Conservation (phyloP, 2,113 vertebrate genomes). For the Hippocampus zosterae region DNA sequence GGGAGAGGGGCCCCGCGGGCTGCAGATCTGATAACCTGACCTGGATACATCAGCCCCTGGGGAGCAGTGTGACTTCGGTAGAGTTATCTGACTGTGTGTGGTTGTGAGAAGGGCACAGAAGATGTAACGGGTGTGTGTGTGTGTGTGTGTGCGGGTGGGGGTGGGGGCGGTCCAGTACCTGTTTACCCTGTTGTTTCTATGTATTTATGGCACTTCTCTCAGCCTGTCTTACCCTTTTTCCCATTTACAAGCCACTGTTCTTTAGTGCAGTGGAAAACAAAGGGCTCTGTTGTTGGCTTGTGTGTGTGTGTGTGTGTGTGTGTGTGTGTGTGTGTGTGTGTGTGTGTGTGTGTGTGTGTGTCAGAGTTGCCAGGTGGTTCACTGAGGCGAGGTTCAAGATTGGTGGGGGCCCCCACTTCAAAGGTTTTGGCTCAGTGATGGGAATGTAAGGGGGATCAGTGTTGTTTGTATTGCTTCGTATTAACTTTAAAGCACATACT, state of each 20-base stretch:
- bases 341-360: constrained; percentile 8
- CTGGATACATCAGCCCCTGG: constrained; percentile 62
- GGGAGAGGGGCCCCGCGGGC: constrained; percentile 54
- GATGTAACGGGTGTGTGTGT: neutral
- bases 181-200: constrained; percentile 7
- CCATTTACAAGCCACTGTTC: constrained; percentile 26
- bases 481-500: neutral
- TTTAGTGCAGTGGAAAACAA: constrained; percentile 32
- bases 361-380: constrained; percentile 32
- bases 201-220: constrained; percentile 13
- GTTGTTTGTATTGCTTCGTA: neutral
- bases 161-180: constrained; percentile 4
- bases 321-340: constrained; percentile 9
- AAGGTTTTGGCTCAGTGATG: constrained; percentile 24
- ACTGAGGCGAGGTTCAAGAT: constrained; percentile 30
- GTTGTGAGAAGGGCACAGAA: neutral
- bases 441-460: constrained; percentile 7
- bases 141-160: neutral
- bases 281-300: constrained; percentile 38
- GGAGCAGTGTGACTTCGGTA: constrained; percentile 35
- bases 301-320: constrained; percentile 23
- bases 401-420: constrained; percentile 17
- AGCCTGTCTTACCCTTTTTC: constrained; percentile 4
- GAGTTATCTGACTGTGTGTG: constrained; percentile 33
- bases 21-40: constrained; percentile 63